A percentile compares a stretch with the other conserved stretches of the same genome.
phyloP scores from a whole-genome alignment of 2,797 vertebrate genomes.

The Vireo griseus region DNA sequence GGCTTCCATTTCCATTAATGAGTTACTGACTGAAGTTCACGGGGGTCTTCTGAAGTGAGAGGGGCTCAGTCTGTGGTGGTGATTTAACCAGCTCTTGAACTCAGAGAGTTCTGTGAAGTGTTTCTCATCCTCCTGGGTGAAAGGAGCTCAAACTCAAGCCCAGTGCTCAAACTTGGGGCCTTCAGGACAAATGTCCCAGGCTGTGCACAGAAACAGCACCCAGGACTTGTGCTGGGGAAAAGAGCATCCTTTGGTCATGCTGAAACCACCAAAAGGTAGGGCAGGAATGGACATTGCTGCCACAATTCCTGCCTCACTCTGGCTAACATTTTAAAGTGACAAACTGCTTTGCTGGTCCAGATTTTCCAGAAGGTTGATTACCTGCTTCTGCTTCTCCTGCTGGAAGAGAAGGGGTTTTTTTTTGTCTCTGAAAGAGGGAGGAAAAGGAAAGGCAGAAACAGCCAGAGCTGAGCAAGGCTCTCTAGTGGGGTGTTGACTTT shows the following conservation, averaged over 20 bases:
- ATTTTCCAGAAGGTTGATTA: neutral
- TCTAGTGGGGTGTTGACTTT: neutral
- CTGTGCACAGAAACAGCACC: neutral
- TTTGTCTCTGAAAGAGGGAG: neutral
- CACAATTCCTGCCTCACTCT: neutral
- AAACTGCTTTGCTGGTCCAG: neutral
- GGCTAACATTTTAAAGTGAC: neutral
- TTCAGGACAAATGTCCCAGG: neutral
- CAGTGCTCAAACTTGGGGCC: neutral
- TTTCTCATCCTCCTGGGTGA: rapidly evolving
- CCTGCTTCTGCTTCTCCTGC: neutral
- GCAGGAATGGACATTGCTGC: neutral
- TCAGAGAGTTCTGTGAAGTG: neutral
- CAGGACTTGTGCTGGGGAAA: neutral
- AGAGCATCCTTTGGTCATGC: neutral
- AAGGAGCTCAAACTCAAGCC: neutral
- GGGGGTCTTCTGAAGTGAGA: neutral
- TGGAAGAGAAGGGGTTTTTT: neutral
- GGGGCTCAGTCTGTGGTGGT: neutral
- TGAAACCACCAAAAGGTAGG: neutral
- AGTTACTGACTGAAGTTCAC: slow-evolving; percentile 25
- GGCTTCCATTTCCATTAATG: slow-evolving; percentile 31
- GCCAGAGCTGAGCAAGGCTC: neutral
- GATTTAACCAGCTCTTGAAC: neutral
- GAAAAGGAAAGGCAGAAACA: neutral